These are phyloP conservation scores for Myanophis thanlyinensis DNA, from an alignment of 2,113 vertebrate genomes.

Conservation along the genomic window DNA sequence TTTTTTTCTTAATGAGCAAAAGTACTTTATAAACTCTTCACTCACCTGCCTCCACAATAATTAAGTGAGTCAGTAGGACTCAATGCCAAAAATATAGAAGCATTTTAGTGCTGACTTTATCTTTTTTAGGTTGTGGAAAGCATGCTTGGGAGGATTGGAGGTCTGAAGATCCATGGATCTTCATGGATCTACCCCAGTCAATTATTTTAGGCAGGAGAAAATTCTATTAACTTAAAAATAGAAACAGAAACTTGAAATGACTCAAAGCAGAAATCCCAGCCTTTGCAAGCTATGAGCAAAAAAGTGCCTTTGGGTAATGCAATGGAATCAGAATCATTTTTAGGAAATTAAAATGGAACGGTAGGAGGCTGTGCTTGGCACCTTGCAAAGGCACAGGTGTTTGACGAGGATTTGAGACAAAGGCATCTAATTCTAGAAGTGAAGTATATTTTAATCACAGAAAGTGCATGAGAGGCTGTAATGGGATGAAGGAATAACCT, in stretches of 20 bases:
- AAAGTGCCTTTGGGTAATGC: neutral
- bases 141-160: neutral
- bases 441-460: neutral
- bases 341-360: neutral
- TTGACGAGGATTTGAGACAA: neutral
- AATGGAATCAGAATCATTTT: neutral
- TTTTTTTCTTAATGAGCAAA: neutral
- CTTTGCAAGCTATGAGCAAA: neutral
- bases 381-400: neutral
- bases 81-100: neutral
- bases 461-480: neutral
- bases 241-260: neutral
- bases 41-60: neutral
- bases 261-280: neutral
- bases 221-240: neutral
- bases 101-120: neutral
- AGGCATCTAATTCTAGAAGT: neutral
- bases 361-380: neutral
- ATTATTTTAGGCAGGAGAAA: neutral
- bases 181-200: neutral
- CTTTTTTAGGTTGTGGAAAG: neutral
- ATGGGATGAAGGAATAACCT: neutral
- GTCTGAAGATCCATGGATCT: neutral
- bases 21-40: neutral
- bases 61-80: neutral